These are phyloP conservation scores for Bimastos eiseni DNA, from an alignment of 2,888 invertebrate genomes.

Conservation along the genomic window DNA sequence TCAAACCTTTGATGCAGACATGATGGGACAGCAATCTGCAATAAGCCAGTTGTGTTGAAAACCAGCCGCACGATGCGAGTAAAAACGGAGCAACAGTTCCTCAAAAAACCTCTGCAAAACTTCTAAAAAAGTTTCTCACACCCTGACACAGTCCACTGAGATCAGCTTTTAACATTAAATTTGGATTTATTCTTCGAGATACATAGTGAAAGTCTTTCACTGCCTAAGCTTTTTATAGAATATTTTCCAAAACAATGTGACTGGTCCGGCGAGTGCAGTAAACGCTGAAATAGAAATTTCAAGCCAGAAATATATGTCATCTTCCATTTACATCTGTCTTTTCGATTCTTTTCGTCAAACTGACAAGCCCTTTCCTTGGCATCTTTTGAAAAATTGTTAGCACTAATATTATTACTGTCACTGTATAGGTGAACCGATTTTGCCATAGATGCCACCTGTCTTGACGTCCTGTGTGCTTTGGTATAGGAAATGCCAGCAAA, in stretches of 20 bases:
- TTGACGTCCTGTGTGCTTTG: not conserved
- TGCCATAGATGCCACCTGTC: not conserved
- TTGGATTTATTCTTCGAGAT: conserved; percentile 13
- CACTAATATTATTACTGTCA: not conserved
- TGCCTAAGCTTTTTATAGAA: not conserved
- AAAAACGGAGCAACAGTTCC: not conserved
- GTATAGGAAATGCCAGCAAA: not conserved
- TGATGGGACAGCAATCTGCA: not conserved
- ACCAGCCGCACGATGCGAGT: not conserved
- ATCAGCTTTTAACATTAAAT: not conserved
- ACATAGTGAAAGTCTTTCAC: not conserved
- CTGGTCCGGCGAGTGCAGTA: not conserved
- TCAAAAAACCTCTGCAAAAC: not conserved
- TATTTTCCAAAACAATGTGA: not conserved
- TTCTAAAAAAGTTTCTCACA: not conserved
- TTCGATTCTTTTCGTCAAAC: not conserved
- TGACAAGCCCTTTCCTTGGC: not conserved
- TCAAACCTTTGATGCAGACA: not conserved
- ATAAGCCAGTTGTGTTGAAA: not conserved
- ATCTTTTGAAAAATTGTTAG: not conserved
- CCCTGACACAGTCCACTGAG: not conserved
- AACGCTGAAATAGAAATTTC: conserved; percentile 7
- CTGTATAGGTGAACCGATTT: not conserved
- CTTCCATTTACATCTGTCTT: not conserved
- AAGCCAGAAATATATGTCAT: not conserved